A percentile compares a stretch with the other conserved stretches of the same genome.
These are phyloP conservation scores for Grus americana DNA, from an alignment of 2,113 vertebrate species.

Conservation along the genomic window DNA sequence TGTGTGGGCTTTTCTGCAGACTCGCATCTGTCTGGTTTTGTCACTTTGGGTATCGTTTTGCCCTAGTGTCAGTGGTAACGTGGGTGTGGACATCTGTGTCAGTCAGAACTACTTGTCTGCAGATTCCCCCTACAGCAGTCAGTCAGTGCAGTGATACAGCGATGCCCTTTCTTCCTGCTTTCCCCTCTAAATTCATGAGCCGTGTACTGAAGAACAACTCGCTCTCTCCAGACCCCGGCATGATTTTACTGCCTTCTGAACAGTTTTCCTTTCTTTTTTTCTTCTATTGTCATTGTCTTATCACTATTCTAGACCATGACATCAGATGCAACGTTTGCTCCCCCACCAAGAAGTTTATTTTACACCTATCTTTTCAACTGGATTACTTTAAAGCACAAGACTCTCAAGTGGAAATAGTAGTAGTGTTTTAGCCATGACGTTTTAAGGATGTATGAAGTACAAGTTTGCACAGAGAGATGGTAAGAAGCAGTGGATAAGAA, in stretches of 20 bases:
- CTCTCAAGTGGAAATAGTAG: not conserved
- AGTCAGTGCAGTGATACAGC: not conserved
- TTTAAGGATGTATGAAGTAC: not conserved
- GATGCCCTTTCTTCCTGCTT: not conserved
- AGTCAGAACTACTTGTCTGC: not conserved
- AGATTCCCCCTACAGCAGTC: not conserved
- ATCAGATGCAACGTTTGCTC: not conserved
- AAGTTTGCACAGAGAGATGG: not conserved
- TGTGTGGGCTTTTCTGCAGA: conserved; percentile 1
- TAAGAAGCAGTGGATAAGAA: not conserved
- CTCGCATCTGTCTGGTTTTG: conserved; percentile 41
- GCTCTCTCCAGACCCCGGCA: not conserved
- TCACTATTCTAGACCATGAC: not conserved
- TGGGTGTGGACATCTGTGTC: not conserved
- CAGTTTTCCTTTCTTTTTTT: not conserved
- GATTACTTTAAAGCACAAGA: not conserved
- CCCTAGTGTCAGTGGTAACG: not conserved
- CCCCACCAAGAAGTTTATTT: not conserved
- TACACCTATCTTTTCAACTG: not conserved
- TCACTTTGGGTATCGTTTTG: conserved; percentile 20
- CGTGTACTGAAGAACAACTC: not conserved
- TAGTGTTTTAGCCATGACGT: not conserved
- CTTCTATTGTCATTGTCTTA: not conserved
- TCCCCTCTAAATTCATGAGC: not conserved
- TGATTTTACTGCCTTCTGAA: not conserved